These are phyloP conservation scores for Pristionchus entomophagus DNA, from an alignment of 2,888 invertebrate genomes.

Conservation along the genomic window DNA sequence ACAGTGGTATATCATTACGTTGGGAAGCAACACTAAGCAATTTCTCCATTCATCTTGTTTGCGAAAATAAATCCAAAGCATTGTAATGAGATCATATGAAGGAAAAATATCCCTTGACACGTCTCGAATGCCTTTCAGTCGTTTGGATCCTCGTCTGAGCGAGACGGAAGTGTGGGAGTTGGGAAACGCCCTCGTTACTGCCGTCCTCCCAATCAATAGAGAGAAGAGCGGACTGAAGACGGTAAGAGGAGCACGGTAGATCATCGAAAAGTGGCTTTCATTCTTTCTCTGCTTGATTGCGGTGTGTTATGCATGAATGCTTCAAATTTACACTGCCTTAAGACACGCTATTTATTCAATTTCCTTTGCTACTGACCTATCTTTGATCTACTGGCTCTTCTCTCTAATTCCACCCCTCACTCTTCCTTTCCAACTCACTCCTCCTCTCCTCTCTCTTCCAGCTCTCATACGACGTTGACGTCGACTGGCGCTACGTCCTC, in stretches of 20 bases:
- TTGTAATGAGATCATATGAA: too few relatives aligned
- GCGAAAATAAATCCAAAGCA: too few relatives aligned
- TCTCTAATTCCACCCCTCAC: not conserved
- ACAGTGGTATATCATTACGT: not conserved
- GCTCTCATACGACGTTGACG: slow-evolving; percentile 6
- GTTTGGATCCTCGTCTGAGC: slow-evolving; percentile 70
- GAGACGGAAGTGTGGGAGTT: slow-evolving; percentile 71
- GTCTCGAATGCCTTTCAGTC: slow-evolving; percentile 55
- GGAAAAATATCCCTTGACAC: not conserved
- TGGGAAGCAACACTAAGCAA: not conserved
- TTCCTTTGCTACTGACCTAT: not conserved
- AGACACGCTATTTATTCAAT: not conserved
- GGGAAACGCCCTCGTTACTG: slow-evolving; percentile 65
- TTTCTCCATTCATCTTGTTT: too few relatives aligned
- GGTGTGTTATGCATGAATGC: not conserved
- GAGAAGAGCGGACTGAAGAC: slow-evolving; percentile 74
- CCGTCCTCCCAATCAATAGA: slow-evolving; percentile 71
- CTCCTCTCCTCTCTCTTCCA: not conserved
- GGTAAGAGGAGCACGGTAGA: slow-evolving; percentile 53
- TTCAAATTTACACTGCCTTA: not conserved
- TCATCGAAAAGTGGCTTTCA: not conserved
- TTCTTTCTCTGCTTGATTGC: not conserved
- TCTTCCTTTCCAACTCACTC: too few relatives aligned
- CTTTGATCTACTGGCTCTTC: not conserved
- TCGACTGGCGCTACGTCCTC: slow-evolving; percentile 4